Conservation (phyloP, 2,888 invertebrate species). For the Drosophila demipolita region DNA sequence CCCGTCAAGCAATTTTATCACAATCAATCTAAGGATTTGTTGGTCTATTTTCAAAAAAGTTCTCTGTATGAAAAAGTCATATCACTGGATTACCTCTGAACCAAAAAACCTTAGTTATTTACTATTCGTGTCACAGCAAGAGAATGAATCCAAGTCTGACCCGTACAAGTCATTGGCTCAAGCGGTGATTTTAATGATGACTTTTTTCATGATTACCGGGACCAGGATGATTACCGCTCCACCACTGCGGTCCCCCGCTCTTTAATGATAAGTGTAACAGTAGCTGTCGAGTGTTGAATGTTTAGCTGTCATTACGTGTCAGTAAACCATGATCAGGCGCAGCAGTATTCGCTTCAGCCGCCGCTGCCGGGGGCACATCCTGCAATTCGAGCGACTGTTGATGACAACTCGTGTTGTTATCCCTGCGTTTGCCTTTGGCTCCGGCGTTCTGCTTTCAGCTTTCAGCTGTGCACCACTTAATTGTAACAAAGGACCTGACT, state of each 20-base stretch:
- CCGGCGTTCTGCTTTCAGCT: slow-evolving; percentile 39
- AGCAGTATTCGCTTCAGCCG: slow-evolving; percentile 3
- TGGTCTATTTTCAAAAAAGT: background rate
- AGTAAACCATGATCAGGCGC: slow-evolving; percentile 72
- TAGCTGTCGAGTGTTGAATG: slow-evolving; percentile 67
- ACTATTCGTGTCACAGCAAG: background rate
- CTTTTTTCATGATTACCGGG: slow-evolving; percentile 44
- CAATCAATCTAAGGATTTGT: background rate
- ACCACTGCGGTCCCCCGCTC: background rate
- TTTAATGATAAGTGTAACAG: slow-evolving; percentile 37
- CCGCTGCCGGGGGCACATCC: slow-evolving; percentile 29
- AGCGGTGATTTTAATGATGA: slow-evolving; percentile 61
- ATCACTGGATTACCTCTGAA: background rate
- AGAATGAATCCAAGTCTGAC: slow-evolving; percentile 18
- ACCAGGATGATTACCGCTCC: slow-evolving; percentile 33
- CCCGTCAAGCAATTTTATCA: no score
- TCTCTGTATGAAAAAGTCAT: background rate
- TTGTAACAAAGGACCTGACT: slow-evolving; percentile 52
- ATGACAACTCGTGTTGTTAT: slow-evolving; percentile 55
- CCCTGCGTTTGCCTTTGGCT: slow-evolving; percentile 27
- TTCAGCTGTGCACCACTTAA: slow-evolving; percentile 37
- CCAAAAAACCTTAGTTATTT: background rate
- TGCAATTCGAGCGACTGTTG: slow-evolving; percentile 41
- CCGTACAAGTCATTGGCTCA: slow-evolving; percentile 70
- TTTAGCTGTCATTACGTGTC: slow-evolving; percentile 81